Evolutionary conservation across 2,113 vertebrate species (phyloP).

Genomic region (Menidia beryllina): DNA sequence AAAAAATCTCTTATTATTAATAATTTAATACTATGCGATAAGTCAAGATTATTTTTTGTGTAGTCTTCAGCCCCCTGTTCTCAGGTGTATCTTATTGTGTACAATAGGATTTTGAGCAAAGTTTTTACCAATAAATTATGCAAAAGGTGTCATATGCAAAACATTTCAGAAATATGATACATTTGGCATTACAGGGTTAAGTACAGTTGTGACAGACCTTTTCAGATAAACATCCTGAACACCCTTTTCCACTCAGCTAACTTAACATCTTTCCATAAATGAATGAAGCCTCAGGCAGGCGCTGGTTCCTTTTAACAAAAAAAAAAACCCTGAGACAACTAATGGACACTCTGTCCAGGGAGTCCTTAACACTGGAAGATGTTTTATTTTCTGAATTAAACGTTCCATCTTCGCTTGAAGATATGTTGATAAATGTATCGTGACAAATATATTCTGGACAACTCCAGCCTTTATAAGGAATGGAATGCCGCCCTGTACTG

Average conservation of each 20-base stretch:
- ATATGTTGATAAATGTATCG: conserved; percentile 49
- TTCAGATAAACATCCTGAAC: conserved; percentile 4
- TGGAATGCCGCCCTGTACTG: conserved; percentile 54
- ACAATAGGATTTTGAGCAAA: too few species aligned
- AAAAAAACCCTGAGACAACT: conserved; percentile 39
- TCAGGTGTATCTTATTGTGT: too few species aligned
- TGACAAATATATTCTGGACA: conserved; percentile 26
- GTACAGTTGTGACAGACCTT: conserved; percentile 33
- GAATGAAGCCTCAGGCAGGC: conserved; percentile 24
- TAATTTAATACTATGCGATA: too few species aligned
- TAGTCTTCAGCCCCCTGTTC: too few species aligned
- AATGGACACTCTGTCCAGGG: conserved; percentile 15
- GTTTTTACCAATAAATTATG: too few species aligned
- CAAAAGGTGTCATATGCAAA: too few species aligned
- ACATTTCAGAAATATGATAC: too few species aligned
- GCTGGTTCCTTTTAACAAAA: conserved; percentile 5
- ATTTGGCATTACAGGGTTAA: too few species aligned
- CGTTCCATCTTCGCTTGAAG: conserved; percentile 32
- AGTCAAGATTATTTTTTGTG: too few species aligned
- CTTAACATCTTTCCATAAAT: conserved; percentile 28
- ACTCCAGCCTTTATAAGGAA: conserved; percentile 54
- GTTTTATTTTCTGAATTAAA: conserved; percentile 34
- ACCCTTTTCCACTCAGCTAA: conserved; percentile 17
- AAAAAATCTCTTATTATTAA: too few species aligned
- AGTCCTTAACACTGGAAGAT: conserved; percentile 40